phyloP scores from a whole-genome alignment of 1,140 invertebrate genomes.

The Sesamia nonagrioides region DNA sequence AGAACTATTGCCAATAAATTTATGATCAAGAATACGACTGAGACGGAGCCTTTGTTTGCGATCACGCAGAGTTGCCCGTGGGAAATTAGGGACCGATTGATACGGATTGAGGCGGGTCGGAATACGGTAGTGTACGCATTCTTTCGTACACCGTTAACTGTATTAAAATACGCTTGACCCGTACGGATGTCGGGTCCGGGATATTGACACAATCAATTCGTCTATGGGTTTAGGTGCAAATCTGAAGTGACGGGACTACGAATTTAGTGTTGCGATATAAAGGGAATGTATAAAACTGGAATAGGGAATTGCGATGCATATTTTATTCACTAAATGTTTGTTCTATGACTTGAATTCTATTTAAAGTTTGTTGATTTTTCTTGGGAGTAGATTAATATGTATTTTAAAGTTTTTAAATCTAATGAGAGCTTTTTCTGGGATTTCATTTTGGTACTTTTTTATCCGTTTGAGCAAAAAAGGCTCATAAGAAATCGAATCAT shows the following conservation, averaged over 20 bases:
- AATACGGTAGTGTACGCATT: conserved; percentile 56
- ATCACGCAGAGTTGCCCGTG: conserved; percentile 60
- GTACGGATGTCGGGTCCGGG: neutral
- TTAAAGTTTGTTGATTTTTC: no score
- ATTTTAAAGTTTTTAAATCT: no score
- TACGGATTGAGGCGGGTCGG: conserved; percentile 63
- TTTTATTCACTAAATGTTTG: neutral
- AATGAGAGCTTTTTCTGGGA: no score
- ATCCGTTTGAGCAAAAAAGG: no score
- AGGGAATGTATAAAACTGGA: neutral
- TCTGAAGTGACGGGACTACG: neutral
- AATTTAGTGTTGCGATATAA: neutral
- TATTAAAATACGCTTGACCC: conserved; percentile 41
- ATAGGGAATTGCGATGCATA: neutral
- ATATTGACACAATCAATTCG: conserved; percentile 14
- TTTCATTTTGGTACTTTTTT: no score
- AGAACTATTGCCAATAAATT: conserved; percentile 62
- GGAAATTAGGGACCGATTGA: conserved; percentile 71
- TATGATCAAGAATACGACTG: conserved; percentile 64
- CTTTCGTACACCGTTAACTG: conserved; percentile 44
- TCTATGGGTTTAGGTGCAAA: neutral
- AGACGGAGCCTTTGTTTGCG: conserved; percentile 67
- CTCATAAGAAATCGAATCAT: neutral
- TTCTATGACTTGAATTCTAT: no score
- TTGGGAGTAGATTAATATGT: no score